Base-by-base conservation (phyloP, 2,888 invertebrate genomes). In the Acronicta alni region DNA sequence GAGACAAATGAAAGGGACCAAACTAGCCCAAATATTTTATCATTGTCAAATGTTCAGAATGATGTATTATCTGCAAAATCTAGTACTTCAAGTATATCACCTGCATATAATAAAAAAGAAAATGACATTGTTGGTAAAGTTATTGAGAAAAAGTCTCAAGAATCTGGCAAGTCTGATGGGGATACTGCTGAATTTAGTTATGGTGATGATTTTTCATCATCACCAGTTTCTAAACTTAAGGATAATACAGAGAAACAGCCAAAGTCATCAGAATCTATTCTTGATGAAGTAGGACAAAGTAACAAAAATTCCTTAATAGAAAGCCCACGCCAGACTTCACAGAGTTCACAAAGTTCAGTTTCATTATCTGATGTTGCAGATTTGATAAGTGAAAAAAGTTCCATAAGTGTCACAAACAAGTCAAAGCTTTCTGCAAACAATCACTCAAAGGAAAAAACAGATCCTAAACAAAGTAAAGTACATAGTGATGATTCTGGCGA, bases 331-430 rank as follows among this genome's bases (percentile, higher is more conserved):
- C 86, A 87, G 53, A 86, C 83, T 39, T 92, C 92, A 9, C 83
- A 85, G 47, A 89, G 86, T 45, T 89, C 91, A 20, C 87, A 83
- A 45, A 93, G 92, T 67, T 93, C 94, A 5, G 79, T 93, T 16
- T 94, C 94, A 18, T 78, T 92, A 77, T 93, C 93, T 16, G 93
- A 94, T 83, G 91, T 93, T 49, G 90, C 91, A 30, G 93, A 94
- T 78, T 83, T 94, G 53, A 85, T 94, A 20, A 93, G 91, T 88
- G 92, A 92, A 49, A 89, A 86, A 66, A 90, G 87, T 75, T 80
- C 77, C 32, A 80, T 85, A 4, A 82, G 77, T 46, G 76, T 78
- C 35, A 73, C 72, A 53, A 81, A 79, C 49, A 82, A 81, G 43
- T 79, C 81, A 45, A 62, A 67, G 18, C 62, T 72, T 45, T 75